phyloP scores from a whole-genome alignment of 2,888 invertebrate species.

The Theretra japonica region DNA sequence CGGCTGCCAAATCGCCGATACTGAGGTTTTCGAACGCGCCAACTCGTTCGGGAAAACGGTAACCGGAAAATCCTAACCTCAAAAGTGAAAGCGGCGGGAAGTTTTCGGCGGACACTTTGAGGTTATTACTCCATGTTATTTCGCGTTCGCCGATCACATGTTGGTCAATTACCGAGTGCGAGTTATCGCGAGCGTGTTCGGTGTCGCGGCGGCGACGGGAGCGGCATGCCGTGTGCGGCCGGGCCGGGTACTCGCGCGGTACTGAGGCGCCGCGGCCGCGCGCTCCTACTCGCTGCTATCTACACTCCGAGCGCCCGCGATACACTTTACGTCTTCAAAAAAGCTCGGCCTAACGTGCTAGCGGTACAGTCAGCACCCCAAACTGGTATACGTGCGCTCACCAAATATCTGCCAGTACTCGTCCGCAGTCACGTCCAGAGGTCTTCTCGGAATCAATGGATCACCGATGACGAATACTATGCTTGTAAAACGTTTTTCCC shows the following conservation, averaged over 20 bases:
- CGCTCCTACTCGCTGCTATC: conserved; percentile 50
- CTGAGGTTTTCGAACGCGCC: conserved; percentile 57
- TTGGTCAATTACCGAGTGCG: conserved; percentile 62
- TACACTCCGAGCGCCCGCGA: conserved; percentile 55
- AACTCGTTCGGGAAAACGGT: conserved; percentile 63
- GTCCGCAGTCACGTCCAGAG: conserved; percentile 33
- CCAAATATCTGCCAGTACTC: conserved; percentile 32
- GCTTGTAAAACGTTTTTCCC: conserved; percentile 34
- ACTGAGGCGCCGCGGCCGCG: conserved; percentile 56
- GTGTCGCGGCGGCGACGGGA: conserved; percentile 54
- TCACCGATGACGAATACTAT: conserved; percentile 45
- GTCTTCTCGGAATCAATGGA: conserved; percentile 46
- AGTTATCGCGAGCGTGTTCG: conserved; percentile 71
- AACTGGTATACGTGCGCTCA: conserved; percentile 53
- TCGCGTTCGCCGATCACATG: conserved; percentile 63
- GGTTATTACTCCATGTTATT: conserved; percentile 65
- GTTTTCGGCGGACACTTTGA: conserved; percentile 43
- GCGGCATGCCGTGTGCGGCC: conserved; percentile 66
- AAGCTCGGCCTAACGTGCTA: conserved; percentile 57
- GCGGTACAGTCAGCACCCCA: conserved; percentile 51
- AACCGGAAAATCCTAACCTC: conserved; percentile 67
- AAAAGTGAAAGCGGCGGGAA: conserved; percentile 56
- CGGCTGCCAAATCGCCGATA: conserved; percentile 65
- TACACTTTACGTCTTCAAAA: conserved; percentile 65
- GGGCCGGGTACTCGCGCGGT: conserved; percentile 70